Evolutionary conservation across 1,140 invertebrate species (phyloP), one percentile per base, ranked within the genome.

Genomic region (Drosophila serrata): DNA sequence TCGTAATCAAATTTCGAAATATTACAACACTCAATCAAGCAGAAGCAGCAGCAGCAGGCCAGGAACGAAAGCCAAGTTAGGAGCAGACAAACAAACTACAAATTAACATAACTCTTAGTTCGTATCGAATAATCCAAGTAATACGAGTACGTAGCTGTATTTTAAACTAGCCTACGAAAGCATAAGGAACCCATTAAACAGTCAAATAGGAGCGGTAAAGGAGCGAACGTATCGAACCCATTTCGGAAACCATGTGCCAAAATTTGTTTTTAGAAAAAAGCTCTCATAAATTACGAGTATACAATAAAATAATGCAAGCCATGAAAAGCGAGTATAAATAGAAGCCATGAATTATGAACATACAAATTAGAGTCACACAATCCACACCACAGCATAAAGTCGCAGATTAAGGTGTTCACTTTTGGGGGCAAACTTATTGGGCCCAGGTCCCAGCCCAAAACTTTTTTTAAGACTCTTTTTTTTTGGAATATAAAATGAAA

Each of bases 171-270:
- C 62, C 82, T 75, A 87, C 51, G 40, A 74, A 68, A 42, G 67
- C 60, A 70, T 80, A 75, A 69, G 43, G 27, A 74, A 62, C 40
- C 59, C 76, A 82, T 69, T 76, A 53, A 67, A 67, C 58, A 79
- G 48, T 31, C 45, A 48, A 31, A 51, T 37, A 68, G 58, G 55
- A 39, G 35, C 61, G 35, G 22, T 13, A 39, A 39, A 35, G 27
- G 35, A 55, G 33, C 46, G 42, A 59, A 35, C 55, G 43, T 24
- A 64, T 73, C 63, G 65, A 57, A 87, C 68, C 49, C 63, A 67
- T 88, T 87, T 87, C 77, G 84, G 84, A 87, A 86, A 88, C 84
- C 76, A 84, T 88, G 85, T 88, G 84, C 84, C 84, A 90, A 88
- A 90, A 88, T 88, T 88, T 79, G 74, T 84, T 75, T 81, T 79